These are phyloP conservation scores for Calliopsis andreniformis DNA, from an alignment of 1,140 invertebrate genomes.

Conservation along the genomic window DNA sequence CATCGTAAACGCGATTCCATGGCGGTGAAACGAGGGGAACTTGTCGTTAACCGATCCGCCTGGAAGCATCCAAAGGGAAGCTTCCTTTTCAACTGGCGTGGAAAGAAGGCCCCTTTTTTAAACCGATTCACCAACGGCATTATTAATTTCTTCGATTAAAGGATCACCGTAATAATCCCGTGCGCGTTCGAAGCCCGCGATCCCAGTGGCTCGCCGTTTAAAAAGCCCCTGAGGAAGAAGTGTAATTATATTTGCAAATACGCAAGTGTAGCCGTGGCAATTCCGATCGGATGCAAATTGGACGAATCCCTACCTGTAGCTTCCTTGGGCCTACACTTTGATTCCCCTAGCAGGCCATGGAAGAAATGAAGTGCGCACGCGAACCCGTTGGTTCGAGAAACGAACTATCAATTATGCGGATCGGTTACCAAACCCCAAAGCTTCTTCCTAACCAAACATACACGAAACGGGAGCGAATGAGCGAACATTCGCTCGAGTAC, in stretches of 20 bases:
- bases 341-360: background rate
- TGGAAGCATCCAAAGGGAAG: background rate
- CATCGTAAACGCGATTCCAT: conserved; percentile 1
- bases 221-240: background rate
- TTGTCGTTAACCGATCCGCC: conserved; percentile 9
- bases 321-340: background rate
- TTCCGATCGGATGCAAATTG: background rate
- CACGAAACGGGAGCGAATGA: no score
- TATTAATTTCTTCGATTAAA: conserved; percentile 20
- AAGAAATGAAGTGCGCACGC: no score
- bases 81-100: background rate
- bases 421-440: background rate
- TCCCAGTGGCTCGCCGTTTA: background rate
- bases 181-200: background rate
- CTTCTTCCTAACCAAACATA: background rate
- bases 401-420: conserved; percentile 1
- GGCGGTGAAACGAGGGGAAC: background rate
- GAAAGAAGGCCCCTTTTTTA: background rate
- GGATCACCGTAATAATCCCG: conserved; percentile 23
- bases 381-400: background rate
- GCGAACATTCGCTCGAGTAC: no score
- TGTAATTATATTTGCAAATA: conserved; percentile 18
- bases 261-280: background rate
- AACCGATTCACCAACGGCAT: conserved; percentile 6
- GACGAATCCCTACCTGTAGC: background rate